Conservation (phyloP, 2,113 vertebrate genomes). For the Potamarius usumacintae region DNA sequence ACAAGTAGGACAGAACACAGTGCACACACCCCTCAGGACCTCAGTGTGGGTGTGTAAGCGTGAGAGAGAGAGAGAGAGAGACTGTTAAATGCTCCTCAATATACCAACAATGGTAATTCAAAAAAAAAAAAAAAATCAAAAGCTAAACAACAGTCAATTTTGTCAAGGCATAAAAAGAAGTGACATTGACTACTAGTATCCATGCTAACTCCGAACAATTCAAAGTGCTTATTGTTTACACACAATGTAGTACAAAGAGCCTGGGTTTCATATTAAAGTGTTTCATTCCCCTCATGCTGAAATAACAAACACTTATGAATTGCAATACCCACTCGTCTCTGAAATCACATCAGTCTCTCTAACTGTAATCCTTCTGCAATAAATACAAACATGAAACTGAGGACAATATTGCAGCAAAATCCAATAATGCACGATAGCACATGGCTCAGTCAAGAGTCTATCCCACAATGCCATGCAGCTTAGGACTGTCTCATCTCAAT, state of each 20-base stretch:
- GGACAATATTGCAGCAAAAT: slow-evolving; percentile 39
- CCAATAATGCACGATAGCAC: slow-evolving; percentile 28
- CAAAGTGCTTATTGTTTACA: slow-evolving; percentile 15
- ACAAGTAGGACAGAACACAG: slow-evolving; percentile 51
- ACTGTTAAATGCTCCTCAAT: slow-evolving; percentile 13
- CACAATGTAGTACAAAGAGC: slow-evolving; percentile 8
- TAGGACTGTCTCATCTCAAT: slow-evolving; percentile 31
- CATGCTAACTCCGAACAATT: slow-evolving; percentile 11
- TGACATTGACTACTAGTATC: slow-evolving; percentile 14
- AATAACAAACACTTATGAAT: slow-evolving; percentile 36
- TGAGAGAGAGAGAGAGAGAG: slow-evolving; percentile 29
- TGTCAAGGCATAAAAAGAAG: slow-evolving; percentile 8
- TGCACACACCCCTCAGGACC: slow-evolving; percentile 36
- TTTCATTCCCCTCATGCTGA: slow-evolving; percentile 15
- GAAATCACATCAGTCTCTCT: slow-evolving; percentile 42
- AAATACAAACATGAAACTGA: slow-evolving; percentile 44
- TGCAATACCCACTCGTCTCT: slow-evolving; percentile 3
- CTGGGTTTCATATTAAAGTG: slow-evolving; percentile 22
- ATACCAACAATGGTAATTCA: not conserved
- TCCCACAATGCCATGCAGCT: slow-evolving; percentile 7
- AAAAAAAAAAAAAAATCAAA: not conserved
- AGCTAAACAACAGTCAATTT: not conserved
- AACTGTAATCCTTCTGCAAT: slow-evolving; percentile 34
- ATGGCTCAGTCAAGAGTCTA: slow-evolving; percentile 16
- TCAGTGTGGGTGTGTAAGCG: not conserved